Evolutionary conservation across 30 jellyfish, hydroid and myxozoan genomes (phyloP).

Genomic region (Chironex yamaguchii): DNA sequence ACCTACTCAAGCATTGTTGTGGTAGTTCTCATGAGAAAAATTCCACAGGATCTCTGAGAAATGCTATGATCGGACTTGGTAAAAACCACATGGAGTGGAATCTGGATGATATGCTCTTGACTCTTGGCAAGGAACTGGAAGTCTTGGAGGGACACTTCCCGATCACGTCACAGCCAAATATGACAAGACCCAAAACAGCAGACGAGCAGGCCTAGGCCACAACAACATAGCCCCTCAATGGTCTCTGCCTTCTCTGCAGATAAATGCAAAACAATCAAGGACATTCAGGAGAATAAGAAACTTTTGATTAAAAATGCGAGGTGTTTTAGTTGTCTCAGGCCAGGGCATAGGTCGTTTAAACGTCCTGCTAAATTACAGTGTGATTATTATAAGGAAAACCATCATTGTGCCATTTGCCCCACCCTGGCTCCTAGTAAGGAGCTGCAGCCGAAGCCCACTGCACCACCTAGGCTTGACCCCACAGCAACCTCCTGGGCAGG

Average conservation of each 20-base stretch:
- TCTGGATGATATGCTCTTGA: background rate
- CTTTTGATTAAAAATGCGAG: background rate
- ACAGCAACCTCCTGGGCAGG: constrained; percentile 54
- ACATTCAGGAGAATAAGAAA: constrained; percentile 1
- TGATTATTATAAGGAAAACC: constrained; percentile 34
- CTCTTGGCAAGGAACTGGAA: background rate
- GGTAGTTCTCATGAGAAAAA: background rate
- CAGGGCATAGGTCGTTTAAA: constrained; percentile 44
- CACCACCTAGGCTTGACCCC: constrained; percentile 43
- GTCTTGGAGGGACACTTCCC: background rate
- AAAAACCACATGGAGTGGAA: background rate
- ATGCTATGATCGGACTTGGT: background rate
- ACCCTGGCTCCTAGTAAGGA: background rate
- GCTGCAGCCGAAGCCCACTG: background rate
- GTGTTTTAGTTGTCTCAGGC: constrained; percentile 21
- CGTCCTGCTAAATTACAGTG: background rate
- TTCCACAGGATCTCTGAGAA: background rate
- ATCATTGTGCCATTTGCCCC: constrained; percentile 53
- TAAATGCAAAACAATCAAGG: background rate
- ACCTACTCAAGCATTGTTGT: background rate
- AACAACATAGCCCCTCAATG: background rate
- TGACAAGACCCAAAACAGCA: background rate
- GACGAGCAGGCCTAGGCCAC: background rate
- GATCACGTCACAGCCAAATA: background rate
- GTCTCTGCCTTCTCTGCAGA: background rate